A percentile compares a stretch with the other conserved stretches of the same genome.
Evolutionary conservation across 2,888 invertebrate genomes (phyloP).

Genomic region (Arctia plantaginis): DNA sequence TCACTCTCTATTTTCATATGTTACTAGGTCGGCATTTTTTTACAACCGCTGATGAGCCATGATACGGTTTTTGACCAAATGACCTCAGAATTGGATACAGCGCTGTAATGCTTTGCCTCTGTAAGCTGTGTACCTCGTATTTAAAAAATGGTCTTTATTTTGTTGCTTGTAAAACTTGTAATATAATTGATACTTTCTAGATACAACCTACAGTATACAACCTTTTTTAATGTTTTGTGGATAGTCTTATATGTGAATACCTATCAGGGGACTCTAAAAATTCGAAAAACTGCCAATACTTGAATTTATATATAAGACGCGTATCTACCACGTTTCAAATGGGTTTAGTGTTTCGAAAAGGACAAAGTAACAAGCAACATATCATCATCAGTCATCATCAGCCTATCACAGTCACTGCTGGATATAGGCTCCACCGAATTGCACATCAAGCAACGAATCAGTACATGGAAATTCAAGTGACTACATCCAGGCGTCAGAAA

Average conservation of each 20-base stretch:
- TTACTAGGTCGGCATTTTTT: neutral
- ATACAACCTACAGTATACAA: neutral
- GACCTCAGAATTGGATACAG: neutral
- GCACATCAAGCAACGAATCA: neutral
- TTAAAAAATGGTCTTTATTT: neutral
- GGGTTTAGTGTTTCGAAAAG: neutral
- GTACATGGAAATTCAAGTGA: neutral
- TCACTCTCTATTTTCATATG: neutral
- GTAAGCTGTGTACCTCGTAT: neutral
- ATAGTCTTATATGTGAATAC: neutral
- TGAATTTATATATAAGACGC: neutral
- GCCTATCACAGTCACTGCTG: too few relatives aligned
- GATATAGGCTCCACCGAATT: too few relatives aligned
- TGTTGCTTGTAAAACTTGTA: neutral
- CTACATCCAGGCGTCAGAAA: neutral
- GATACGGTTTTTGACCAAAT: neutral
- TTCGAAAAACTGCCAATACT: neutral
- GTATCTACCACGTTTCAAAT: neutral
- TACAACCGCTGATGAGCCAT: neutral
- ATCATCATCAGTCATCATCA: too few relatives aligned
- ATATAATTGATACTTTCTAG: neutral
- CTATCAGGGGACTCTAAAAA: neutral
- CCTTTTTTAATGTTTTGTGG: neutral
- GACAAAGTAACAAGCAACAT: neutral
- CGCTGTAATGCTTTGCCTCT: neutral